A percentile compares a stretch with the other conserved stretches of the same genome.
phyloP scores from a whole-genome alignment of 2,797 vertebrate genomes.

The Pseudochirops corinnae region DNA sequence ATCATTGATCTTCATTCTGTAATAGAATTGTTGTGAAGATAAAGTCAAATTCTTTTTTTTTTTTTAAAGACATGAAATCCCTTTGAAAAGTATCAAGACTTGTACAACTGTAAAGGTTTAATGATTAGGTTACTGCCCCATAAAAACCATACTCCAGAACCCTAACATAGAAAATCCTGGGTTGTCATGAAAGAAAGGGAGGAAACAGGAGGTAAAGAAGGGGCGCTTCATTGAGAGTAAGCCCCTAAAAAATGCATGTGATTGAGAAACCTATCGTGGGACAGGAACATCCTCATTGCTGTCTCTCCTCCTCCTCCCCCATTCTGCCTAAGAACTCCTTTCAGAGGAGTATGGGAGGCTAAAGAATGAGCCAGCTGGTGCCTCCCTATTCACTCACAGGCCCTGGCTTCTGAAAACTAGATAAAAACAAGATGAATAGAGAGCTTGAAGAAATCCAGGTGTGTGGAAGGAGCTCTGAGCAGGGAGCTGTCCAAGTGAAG shows the following conservation, averaged over 20 bases:
- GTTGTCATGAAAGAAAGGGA: neutral
- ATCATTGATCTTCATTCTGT: neutral
- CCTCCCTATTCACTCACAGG: neutral
- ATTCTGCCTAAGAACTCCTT: conserved; percentile 10
- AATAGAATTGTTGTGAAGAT: neutral
- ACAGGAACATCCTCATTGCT: neutral
- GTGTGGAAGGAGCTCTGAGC: neutral
- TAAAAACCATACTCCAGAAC: neutral
- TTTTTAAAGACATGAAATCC: neutral
- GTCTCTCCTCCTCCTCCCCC: neutral
- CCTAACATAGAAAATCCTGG: neutral
- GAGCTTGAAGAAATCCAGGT: neutral
- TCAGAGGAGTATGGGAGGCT: neutral
- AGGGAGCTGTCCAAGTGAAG: neutral
- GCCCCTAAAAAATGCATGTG: too few species aligned
- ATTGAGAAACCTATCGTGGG: neutral
- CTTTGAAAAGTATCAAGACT: neutral
- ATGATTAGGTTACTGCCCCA: neutral
- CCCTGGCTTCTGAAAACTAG: neutral
- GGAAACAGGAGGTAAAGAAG: neutral
- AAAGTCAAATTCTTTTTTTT: neutral
- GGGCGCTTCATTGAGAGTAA: neutral
- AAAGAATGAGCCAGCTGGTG: neutral
- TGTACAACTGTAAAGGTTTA: neutral
- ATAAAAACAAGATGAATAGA: neutral